phyloP scores from a whole-genome alignment of 2,797 vertebrate species.

The Hipposideros larvatus region DNA sequence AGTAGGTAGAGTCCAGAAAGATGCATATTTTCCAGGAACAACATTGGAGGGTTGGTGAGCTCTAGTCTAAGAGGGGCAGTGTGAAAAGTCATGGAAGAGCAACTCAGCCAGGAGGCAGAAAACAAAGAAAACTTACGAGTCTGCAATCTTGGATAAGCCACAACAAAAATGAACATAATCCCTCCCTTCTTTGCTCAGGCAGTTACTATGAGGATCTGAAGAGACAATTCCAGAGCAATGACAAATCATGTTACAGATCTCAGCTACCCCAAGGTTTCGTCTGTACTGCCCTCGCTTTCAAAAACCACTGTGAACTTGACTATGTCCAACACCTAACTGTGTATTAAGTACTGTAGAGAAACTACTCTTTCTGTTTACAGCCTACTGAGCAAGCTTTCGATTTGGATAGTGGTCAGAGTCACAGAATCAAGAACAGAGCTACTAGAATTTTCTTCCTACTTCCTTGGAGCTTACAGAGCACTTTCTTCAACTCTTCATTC shows the following conservation, averaged over 20 bases:
- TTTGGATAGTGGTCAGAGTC: background rate
- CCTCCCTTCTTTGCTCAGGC: background rate
- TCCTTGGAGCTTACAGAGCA: background rate
- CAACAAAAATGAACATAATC: background rate
- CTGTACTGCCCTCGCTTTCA: background rate
- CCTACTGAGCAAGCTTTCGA: background rate
- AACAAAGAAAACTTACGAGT: background rate
- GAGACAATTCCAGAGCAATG: background rate
- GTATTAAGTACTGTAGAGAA: background rate
- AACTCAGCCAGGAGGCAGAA: background rate
- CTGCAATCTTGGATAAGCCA: background rate
- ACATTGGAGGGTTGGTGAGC: background rate
- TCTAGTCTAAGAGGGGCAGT: background rate
- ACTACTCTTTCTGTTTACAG: background rate
- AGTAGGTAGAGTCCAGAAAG: background rate
- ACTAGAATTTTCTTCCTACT: background rate
- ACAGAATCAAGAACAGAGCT: background rate
- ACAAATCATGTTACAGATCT: background rate
- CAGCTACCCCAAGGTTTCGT: background rate
- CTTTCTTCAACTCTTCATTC: background rate
- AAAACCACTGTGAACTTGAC: background rate
- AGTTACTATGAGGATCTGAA: constrained; percentile 10
- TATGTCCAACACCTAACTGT: background rate
- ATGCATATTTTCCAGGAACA: background rate
- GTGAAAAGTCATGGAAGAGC: background rate